phyloP scores from a whole-genome alignment of 2,888 invertebrate species.

The Trichogramma dendrolimi region DNA sequence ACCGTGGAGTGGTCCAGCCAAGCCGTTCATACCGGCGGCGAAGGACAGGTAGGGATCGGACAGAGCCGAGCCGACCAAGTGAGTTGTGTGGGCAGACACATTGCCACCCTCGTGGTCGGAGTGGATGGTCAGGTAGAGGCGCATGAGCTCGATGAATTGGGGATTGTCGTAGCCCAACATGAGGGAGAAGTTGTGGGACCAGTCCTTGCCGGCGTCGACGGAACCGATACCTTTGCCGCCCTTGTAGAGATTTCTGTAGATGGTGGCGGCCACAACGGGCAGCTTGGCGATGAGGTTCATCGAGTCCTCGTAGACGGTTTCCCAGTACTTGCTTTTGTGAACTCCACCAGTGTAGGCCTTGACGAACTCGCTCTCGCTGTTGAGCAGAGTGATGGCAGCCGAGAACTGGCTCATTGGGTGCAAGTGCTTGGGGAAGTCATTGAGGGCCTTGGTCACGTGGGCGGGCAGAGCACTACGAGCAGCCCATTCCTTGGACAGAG shows the following conservation, averaged over 20 bases:
- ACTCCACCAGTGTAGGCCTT: constrained; percentile 86
- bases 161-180: constrained; percentile 88
- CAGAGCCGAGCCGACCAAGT: constrained; percentile 88
- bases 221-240: constrained; percentile 75
- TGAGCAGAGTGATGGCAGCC: constrained; percentile 84
- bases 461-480: constrained; percentile 68
- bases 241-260: constrained; percentile 72
- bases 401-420: constrained; percentile 96
- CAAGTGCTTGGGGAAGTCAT: constrained; percentile 81
- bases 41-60: constrained; percentile 92
- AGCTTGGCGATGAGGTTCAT: constrained; percentile 94
- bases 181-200: constrained; percentile 85
- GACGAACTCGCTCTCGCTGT: constrained; percentile 88
- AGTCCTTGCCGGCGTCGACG: constrained; percentile 85
- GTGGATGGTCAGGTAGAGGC: constrained; percentile 90
- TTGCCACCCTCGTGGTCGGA: constrained; percentile 94
- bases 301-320: constrained; percentile 83
- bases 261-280: constrained; percentile 89
- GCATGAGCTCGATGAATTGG: constrained; percentile 83
- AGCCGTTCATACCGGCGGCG: constrained; percentile 87
- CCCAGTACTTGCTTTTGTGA: constrained; percentile 88
- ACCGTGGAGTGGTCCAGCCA: constrained; percentile 94
- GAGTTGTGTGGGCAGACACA: constrained; percentile 91
- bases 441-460: constrained; percentile 89
- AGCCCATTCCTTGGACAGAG: constrained; percentile 62